A percentile compares a stretch with the other conserved stretches of the same genome.
Evolutionary conservation across 2,113 vertebrate species (phyloP).

Genomic region (chimpanzee (Pan troglodytes)): NHGRI_mPanTro3-v2.1_pri NC_072416.2:8494501-8495000

Average conservation of each 20-base stretch:
- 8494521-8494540: background rate
- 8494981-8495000: background rate
- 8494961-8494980: background rate
- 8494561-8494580: background rate
- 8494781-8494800: background rate
- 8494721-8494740: background rate
- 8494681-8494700: background rate
- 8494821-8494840: background rate
- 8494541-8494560: background rate
- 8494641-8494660: background rate
- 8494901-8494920: background rate
- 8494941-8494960: rapidly evolving
- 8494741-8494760: no score
- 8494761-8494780: background rate
- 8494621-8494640: background rate
- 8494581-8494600: background rate
- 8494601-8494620: background rate
- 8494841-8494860: rapidly evolving
- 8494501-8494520: background rate
- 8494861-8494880: background rate
- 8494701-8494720: background rate
- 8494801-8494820: background rate
- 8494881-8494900: background rate
- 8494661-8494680: no score
- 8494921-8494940: background rate